Evolutionary conservation across 2,113 vertebrate genomes (phyloP).

Genomic region (Amazona guildingii): DNA sequence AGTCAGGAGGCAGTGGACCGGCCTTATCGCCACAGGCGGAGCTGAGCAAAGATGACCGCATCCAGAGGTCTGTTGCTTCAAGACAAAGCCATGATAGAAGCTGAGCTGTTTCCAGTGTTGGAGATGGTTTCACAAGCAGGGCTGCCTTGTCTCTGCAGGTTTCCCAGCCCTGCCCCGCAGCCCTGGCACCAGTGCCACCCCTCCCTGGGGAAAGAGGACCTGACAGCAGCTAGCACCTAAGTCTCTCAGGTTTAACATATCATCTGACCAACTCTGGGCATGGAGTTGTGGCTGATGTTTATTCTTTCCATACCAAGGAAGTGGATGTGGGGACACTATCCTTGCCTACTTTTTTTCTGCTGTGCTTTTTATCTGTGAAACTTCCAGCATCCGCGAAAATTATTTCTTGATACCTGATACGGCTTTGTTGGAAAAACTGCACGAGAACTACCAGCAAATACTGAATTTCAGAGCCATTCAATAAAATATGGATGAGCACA

Average conservation of each 20-base stretch:
- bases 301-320: not conserved
- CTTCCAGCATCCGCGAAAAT: not conserved
- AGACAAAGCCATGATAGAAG: not conserved
- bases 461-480: not conserved
- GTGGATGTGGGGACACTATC: not conserved
- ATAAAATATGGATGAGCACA: not conserved
- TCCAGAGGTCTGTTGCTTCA: not conserved
- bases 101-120: not conserved
- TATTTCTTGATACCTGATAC: not conserved
- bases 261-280: not conserved
- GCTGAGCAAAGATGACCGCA: not conserved
- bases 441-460: not conserved
- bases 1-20: not conserved
- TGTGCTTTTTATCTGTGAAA: not conserved
- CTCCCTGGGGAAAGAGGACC: not conserved
- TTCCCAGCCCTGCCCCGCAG: not conserved
- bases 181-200: fast-evolving
- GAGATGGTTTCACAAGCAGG: not conserved
- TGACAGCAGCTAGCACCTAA: fast-evolving
- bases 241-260: not conserved
- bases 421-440: not conserved
- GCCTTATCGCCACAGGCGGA: not conserved
- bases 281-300: not conserved
- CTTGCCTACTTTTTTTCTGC: not conserved
- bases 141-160: not conserved